Evolutionary conservation across 2,888 invertebrate genomes (phyloP), one percentile per base, ranked within the genome.

Genomic region (Cepaea hortensis): DNA sequence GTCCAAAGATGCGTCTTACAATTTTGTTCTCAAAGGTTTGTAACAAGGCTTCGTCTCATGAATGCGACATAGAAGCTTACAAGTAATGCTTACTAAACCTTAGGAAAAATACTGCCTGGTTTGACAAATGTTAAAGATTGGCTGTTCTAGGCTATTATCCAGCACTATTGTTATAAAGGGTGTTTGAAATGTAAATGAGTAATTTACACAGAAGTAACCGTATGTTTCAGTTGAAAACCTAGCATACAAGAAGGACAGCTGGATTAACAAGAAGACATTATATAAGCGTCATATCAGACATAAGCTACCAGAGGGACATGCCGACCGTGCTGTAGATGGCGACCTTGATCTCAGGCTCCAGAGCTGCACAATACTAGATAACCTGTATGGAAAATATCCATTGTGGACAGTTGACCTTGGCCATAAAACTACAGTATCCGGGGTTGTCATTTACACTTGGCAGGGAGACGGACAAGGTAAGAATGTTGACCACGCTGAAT

Each of bases 381-480:
- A 95, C 92, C 94, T 95, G 89, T 95, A 95, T 90, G 95, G 95
- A n/a, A 95, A 95, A 85, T 94, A 94, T 83, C 95, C 95, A 0
- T 93, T 95, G 79, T 95, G 95, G 95, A 95, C 95, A 92, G 95
- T 95, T 13, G 95, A 95, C 90, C 92, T 95, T 72, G 95, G 95
- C 13, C 91, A 92, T 82, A 94, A 93, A 88, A 91, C 90, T 85
- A 91, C 93, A 23, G 94, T 95, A 48, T 92, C 94, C 15, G 95
- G 95, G 3, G 94, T 95, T 23, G 93, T 95, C 70, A 94, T 95
- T 80, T 93, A 95, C 89, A 95, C 95, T 6, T 95, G 95, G 95
- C 95, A 95, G 89, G 95, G 95, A n/a, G 93, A 94, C 84, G 94
- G 94, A 18, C 93, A 94, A 92, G 94, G 94, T 94, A 88, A 84